Evolutionary conservation across 2,888 invertebrate species (phyloP), one percentile per base, ranked within the genome.

Genomic region (Hipparchia sbordonii): DNA sequence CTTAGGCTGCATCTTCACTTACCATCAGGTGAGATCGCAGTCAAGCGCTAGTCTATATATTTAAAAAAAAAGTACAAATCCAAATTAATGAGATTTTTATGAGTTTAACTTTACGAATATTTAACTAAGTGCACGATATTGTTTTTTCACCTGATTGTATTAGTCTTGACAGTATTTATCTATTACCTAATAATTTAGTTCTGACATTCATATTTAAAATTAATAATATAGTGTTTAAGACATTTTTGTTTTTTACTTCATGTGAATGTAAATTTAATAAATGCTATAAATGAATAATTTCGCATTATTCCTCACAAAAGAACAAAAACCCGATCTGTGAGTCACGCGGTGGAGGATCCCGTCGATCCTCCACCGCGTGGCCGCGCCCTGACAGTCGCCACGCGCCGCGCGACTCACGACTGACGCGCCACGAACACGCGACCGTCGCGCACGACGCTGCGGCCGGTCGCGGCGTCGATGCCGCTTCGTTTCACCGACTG

Each of bases 181-280:
- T 87, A 86, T 89, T 9, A 10, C 10, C 2, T 85, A 89, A 89
- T 90, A 87, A 83, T 85, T 84, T 85, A 90, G 87, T 88, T 86
- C 87, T 85, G 88, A 88, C 87, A 89, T 88, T 86, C 89, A 87
- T 91, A 89, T 88, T 89, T 84, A 85, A 85, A 84, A 83, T 54
- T 66, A 66, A 60, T 60, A 52, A 60, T 60, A 52, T 84, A 82
- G 87, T 89, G 91, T 91, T 91, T 91, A 92, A 92, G 82, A 89
- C 82, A 87, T 87, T 39, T 23, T 89, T 92, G 92, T 93, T 92
- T 93, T 91, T 93, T 91, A 93, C 89, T 92, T 87, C 90, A 91
- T 92, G 92, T 93, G 87, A 91, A 89, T 65, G 10, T 60, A 48
- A 87, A 85, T 91, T 92, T 88, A 92, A 93, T 93, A 93, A 92